Percentiles rank a stretch among this genome's conserved stretches.
phyloP scores from a whole-genome alignment of 2,888 invertebrate species.

The Chrysolina americana region DNA sequence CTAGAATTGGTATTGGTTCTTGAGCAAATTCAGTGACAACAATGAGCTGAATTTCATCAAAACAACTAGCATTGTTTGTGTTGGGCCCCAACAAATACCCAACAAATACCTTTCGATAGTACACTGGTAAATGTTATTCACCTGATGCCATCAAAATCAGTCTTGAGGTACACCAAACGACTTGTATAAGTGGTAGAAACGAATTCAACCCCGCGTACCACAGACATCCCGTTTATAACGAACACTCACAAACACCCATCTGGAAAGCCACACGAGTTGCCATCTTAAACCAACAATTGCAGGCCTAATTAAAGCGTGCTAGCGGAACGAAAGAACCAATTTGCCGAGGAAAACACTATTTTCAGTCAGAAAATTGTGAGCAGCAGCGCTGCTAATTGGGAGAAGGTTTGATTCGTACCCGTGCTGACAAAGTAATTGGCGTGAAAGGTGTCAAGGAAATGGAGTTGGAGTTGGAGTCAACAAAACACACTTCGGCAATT shows the following conservation, averaged over 20 bases:
- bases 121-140: too few species aligned
- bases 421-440: conserved; percentile 24
- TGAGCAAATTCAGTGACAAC: too few species aligned
- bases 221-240: not conserved
- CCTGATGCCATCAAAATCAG: too few species aligned
- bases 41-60: too few species aligned
- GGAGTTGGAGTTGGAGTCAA: conserved; percentile 4
- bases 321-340: conserved; percentile 12
- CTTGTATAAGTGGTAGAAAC: too few species aligned
- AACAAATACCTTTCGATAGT: too few species aligned
- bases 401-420: conserved; percentile 28
- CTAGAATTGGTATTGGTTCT: too few species aligned
- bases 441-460: conserved; percentile 27
- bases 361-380: conserved; percentile 20
- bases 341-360: conserved; percentile 24
- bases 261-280: conserved; percentile 9
- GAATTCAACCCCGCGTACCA: not conserved
- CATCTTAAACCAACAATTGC: conserved; percentile 9
- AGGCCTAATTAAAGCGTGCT: conserved; percentile 17
- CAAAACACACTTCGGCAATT: not conserved
- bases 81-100: too few species aligned
- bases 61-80: too few species aligned
- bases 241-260: not conserved
- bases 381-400: conserved; percentile 25
- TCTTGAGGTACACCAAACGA: too few species aligned